Evolutionary conservation across 2,113 vertebrate genomes (phyloP), one percentile per base, ranked within the genome.

Genomic region (Mionectes macconnelli): DNA sequence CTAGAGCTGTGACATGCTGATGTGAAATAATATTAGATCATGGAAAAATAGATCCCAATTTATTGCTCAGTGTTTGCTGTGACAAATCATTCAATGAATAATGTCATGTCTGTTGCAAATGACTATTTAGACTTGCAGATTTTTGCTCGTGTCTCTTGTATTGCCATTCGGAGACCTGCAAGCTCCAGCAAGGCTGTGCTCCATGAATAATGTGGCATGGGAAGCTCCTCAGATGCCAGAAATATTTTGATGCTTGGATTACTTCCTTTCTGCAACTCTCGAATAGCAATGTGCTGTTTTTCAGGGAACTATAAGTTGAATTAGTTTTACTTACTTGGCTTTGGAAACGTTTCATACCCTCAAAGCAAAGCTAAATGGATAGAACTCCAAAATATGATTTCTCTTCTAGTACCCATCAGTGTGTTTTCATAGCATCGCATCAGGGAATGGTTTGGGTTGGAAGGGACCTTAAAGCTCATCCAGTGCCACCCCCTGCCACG

Each of bases 101-200:
- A 89, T 81, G 79, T 40, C 79, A 14, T 52, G 76, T 88, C 72
- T 56, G 50, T 64, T 70, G 56, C 83, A 90, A 56, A 92, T 18
- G 50, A 78, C 64, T 70, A 44, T 92, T 96, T 87, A 92, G 93
- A 96, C 79, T 96, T 94, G 96, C 90, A 96, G 3, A 94, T 96
- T 89, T 77, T 45, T 68, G 39, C 52, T 88, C 13, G 0, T 96
- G 59, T 50, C 77, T 95, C 84, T 70, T 69, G 70, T 66, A 39
- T 55, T 85, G 85, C 82, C 72, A 81, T 89, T 94, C 95, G 90
- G 93, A 94, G 90, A 72, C 88, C 85, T 83, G 44, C 49, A 45
- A n/a, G 79, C 91, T 95, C 85, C 68, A 92, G 80, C 72, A 88
- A 55, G 79, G 28, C 67, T 77, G 12, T 81, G 55, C 68, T 81